Evolutionary conservation across 1,140 invertebrate species (phyloP), one percentile per base, ranked within the genome.

Genomic region (Zaprionus kolodkinae): DNA sequence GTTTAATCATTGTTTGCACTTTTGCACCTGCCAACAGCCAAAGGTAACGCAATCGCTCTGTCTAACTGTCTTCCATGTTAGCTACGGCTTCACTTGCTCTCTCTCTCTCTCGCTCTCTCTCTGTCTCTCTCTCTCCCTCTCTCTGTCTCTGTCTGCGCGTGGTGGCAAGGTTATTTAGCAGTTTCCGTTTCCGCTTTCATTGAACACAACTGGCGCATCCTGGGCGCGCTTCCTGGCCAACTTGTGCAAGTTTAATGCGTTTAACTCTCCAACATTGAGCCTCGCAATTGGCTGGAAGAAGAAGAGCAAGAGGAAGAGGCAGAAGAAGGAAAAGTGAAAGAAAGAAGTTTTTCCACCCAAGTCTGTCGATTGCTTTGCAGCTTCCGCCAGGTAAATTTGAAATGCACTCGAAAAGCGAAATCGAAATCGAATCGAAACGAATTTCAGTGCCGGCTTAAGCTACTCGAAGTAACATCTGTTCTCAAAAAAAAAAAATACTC

Each of bases 231-330:
- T 66, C 67, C 77, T 74, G 67, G 40, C 15, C 52, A 59, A 69
- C 76, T 84, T 84, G 79, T 87, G 80, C 74, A 88, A 88, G 85
- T 85, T 88, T 88, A 89, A 88, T 88, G 84, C 85, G 75, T 88
- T 89, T 89, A 88, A 71, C 85, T 82, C 78, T 85, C 27, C 27
- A 72, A 81, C 85, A 78, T 81, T 85, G 80, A 78, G 77, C 81
- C 67, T 55, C 71, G 74, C 78, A 89, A 88, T 88, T 89, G 84
- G 81, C 84, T 62, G 81, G 72, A 72, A 75, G 71, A 64, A 70
- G 67, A 6, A 38, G 35, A 9, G 12, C n/a, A 72, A 75, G 71
- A 64, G 67, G 67, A 6, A 40, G 35, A 9, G 7, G 21, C 2
- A 75, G 68, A 64, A 70, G 67, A 6, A 40, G 35, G 2, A 13